Conservation (phyloP, 2,888 invertebrate species). For the Venusia cambrica region DNA sequence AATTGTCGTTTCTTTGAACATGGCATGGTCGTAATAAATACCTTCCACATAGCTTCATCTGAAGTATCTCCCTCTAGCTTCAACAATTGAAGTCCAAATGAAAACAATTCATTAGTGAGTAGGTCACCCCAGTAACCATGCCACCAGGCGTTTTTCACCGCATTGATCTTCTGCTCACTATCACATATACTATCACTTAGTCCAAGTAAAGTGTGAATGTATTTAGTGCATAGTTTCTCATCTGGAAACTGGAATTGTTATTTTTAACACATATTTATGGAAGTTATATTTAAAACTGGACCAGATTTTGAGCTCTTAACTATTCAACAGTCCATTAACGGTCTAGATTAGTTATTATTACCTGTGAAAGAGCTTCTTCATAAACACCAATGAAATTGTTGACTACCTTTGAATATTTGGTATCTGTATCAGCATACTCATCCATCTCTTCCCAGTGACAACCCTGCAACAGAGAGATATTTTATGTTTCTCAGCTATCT, state of each 20-base stretch:
- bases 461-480: slow-evolving; percentile 44
- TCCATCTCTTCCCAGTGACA: slow-evolving; percentile 64
- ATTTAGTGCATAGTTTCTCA: slow-evolving; percentile 59
- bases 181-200: slow-evolving; percentile 48
- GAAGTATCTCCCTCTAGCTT: slow-evolving; percentile 54
- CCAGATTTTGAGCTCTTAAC: too few relatives aligned
- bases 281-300: too few relatives aligned
- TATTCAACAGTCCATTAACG: too few relatives aligned
- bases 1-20: too few relatives aligned
- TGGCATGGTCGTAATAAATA: too few relatives aligned
- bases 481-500: too few relatives aligned
- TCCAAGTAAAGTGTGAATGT: slow-evolving; percentile 59
- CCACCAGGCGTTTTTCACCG: slow-evolving; percentile 65
- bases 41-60: slow-evolving; percentile 53
- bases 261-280: too few relatives aligned
- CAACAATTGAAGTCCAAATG: slow-evolving; percentile 62
- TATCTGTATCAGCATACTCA: slow-evolving; percentile 51
- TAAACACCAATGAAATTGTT: slow-evolving; percentile 60
- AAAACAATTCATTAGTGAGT: slow-evolving; percentile 62
- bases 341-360: slow-evolving; percentile 19
- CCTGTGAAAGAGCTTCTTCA: slow-evolving; percentile 64
- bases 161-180: slow-evolving; percentile 52
- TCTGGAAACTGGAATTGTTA: slow-evolving; percentile 55
- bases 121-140: slow-evolving; percentile 60
- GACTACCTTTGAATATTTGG: slow-evolving; percentile 47